Base-by-base conservation (phyloP, 2,888 invertebrate species). In the Baronia brevicornis region DNA sequence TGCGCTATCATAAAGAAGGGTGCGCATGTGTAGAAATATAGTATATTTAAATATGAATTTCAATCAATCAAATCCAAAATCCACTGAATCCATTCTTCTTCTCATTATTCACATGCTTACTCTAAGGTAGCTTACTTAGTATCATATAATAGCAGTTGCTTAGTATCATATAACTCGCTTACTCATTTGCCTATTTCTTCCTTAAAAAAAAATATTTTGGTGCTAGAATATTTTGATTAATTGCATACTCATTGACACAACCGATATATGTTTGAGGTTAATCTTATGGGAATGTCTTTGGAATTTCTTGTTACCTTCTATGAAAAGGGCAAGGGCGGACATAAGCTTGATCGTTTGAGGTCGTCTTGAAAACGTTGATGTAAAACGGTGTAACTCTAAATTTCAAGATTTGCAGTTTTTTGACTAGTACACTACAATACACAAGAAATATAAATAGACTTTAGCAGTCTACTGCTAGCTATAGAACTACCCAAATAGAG, bases 1-100 rank as follows among this genome's bases (percentile, higher is more conserved):
- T 6, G 38, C 68, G 72, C 62, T 72, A 71, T 65, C 71, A 38
- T 42, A 41, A 31, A 27, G 13, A 13, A 5, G 12, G 4, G 2
- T 24, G 8, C 14, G 5, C 7, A 8, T 3, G 4, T 2, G 7
- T 13, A 22, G 5, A 10, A 1, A 12, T 13, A 8, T 13, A 5
- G 1, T 8, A 11, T 5, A 6, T 10, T 6, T 5, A 22, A 11
- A 22, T 22, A 22, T 0, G n/a, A 6, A 23, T 3, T 21, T 11
- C 20, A 19, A 17, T 38, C 18, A 29, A 8, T 19, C 13, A 13
- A 21, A 28, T 28, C 19, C 28, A 28, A 11, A 3, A 5, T 17
- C 18, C 6, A 19, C 23, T 14, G 25, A 9, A 25, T 24, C 26
- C 9, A 32, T 25, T 15, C 19, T 18, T 28, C 8, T 15, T 17